phyloP scores from a whole-genome alignment of 2,888 invertebrate genomes.

The Platerodrilus igneus region DNA sequence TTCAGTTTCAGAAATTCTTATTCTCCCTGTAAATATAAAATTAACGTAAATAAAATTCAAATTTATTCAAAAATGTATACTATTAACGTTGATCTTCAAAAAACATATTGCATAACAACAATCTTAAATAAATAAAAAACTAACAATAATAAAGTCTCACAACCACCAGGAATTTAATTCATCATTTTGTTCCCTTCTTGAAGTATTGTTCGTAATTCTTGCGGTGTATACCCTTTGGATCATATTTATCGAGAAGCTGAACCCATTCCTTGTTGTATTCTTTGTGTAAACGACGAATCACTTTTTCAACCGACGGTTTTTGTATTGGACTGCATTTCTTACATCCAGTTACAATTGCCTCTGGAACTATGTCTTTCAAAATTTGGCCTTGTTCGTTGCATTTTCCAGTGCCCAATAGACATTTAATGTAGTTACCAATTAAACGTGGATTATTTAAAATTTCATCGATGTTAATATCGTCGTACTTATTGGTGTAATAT shows the following conservation, averaged over 20 bases:
- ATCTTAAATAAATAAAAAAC: no score
- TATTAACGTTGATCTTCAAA: no score
- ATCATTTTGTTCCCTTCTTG: no score
- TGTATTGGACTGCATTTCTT: constrained; percentile 58
- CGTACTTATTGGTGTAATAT: constrained; percentile 59
- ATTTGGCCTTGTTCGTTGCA: constrained; percentile 60
- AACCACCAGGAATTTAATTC: no score
- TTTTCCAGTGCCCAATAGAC: constrained; percentile 57
- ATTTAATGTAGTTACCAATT: constrained; percentile 60
- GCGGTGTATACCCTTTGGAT: constrained; percentile 58
- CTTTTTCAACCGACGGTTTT: constrained; percentile 58
- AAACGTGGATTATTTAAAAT: constrained; percentile 59
- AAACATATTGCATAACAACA: no score
- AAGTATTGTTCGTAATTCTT: constrained; percentile 41
- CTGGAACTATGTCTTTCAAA: constrained; percentile 54
- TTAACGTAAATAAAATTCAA: no score
- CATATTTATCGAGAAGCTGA: constrained; percentile 56
- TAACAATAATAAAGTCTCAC: no score
- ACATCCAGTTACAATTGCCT: constrained; percentile 61
- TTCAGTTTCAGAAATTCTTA: no score
- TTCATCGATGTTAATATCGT: constrained; percentile 60
- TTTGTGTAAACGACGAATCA: constrained; percentile 55
- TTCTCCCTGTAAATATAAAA: no score
- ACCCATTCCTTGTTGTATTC: constrained; percentile 60
- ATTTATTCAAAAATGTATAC: no score